These are phyloP conservation scores for Eretmochelys imbricata DNA, from an alignment of 2,113 vertebrate species.

Conservation along the genomic window DNA sequence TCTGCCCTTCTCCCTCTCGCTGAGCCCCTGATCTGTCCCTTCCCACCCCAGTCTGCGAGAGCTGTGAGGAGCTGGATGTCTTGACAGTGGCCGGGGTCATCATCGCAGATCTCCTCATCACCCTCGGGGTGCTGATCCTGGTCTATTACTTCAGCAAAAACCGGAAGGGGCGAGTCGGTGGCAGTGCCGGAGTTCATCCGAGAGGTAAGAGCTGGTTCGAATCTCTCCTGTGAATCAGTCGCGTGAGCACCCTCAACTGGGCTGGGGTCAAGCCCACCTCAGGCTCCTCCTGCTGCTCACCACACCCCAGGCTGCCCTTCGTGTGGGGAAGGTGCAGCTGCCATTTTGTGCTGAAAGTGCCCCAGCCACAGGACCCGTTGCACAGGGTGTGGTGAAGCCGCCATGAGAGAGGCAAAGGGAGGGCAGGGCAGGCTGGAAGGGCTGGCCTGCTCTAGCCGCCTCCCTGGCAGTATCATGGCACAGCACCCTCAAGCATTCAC, in stretches of 20 bases:
- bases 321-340: rapidly evolving
- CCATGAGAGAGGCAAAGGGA: rapidly evolving
- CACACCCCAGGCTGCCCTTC: neutral
- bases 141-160: conserved; percentile 79
- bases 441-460: neutral
- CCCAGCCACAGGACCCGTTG: rapidly evolving
- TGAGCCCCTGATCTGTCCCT: neutral
- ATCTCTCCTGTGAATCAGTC: rapidly evolving
- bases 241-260: rapidly evolving
- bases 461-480: neutral
- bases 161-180: conserved; percentile 7
- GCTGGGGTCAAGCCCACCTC: neutral
- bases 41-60: conserved; percentile 72
- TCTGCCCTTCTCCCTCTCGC: neutral
- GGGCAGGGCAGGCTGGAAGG: neutral
- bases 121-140: conserved; percentile 73
- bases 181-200: conserved; percentile 9
- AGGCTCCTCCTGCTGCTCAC: neutral
- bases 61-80: conserved; percentile 72
- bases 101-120: conserved; percentile 72
- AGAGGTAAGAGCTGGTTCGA: conserved; percentile 53
- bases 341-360: neutral
- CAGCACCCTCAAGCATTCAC: too few species aligned
- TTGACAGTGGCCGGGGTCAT: conserved; percentile 45
- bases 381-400: neutral